These are phyloP conservation scores for Bimastos eiseni DNA, from an alignment of 2,888 invertebrate species.

Conservation along the genomic window DNA sequence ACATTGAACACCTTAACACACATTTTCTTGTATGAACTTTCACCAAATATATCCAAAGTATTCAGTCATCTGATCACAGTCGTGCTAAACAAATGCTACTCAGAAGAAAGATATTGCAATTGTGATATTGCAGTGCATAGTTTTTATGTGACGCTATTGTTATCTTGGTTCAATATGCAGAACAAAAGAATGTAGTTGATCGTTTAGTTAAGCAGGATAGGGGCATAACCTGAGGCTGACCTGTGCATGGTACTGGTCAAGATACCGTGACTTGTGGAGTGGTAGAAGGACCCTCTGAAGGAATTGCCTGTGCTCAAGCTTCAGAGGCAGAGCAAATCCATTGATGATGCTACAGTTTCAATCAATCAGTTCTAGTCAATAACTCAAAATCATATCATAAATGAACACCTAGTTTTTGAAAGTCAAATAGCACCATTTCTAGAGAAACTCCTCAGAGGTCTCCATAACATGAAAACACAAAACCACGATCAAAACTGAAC, in stretches of 20 bases:
- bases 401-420: neutral
- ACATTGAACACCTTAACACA: neutral
- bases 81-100: too few relatives aligned
- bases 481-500: neutral
- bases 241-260: slow-evolving; percentile 90
- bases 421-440: neutral
- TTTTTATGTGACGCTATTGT: neutral
- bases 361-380: neutral
- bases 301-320: slow-evolving; percentile 97
- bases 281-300: slow-evolving; percentile 90
- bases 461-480: neutral
- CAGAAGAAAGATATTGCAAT: too few relatives aligned
- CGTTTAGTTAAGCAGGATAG: neutral
- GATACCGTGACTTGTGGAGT: slow-evolving; percentile 91
- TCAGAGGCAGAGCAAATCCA: slow-evolving; percentile 95
- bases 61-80: neutral
- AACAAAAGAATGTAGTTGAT: neutral
- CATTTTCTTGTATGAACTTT: neutral
- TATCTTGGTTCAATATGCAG: neutral
- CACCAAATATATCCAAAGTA: neutral
- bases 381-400: neutral
- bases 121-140: too few relatives aligned
- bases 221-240: slow-evolving; percentile 46
- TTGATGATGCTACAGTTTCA: slow-evolving; percentile 81
- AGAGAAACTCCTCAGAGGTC: neutral